Evolutionary conservation across 2,113 vertebrate genomes (phyloP).

Genomic region (Cyprinodon variegatus): DNA sequence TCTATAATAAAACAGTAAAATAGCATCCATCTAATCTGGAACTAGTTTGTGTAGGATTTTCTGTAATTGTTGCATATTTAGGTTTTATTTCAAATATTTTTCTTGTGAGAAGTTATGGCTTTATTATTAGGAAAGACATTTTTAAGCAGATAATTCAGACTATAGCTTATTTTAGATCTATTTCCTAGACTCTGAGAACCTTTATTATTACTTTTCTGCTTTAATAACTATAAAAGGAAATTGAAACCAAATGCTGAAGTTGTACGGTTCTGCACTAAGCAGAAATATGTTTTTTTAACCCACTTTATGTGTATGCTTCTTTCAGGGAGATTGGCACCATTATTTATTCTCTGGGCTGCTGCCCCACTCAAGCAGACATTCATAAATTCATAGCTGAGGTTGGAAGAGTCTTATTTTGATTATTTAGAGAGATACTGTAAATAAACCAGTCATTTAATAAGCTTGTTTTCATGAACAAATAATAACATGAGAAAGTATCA

Average conservation of each 20-base stretch:
- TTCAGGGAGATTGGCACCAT: conserved; percentile 90
- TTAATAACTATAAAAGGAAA: neutral
- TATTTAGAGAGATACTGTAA: neutral
- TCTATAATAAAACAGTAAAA: too few species aligned
- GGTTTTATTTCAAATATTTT: too few species aligned
- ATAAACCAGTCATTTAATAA: neutral
- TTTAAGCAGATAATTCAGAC: too few species aligned
- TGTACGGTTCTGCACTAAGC: neutral
- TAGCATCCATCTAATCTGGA: too few species aligned
- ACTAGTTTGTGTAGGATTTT: too few species aligned
- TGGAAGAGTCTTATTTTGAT: conserved; percentile 20
- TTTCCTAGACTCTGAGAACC: too few species aligned
- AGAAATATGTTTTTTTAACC: neutral
- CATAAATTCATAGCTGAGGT: conserved; percentile 88
- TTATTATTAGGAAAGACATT: too few species aligned
- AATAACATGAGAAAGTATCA: neutral
- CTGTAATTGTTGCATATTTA: too few species aligned
- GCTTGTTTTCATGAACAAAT: neutral
- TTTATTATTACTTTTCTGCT: too few species aligned
- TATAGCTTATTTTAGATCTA: too few species aligned
- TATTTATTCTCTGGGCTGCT: conserved; percentile 90
- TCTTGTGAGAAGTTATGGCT: too few species aligned
- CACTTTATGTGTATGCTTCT: conserved; percentile 13
- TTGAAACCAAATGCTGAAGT: neutral
- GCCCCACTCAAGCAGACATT: conserved; percentile 87